Percentiles rank a stretch among this genome's conserved stretches.
phyloP scores from a whole-genome alignment of 2,888 invertebrate species.

The Onthophagus sagittarius region DNA sequence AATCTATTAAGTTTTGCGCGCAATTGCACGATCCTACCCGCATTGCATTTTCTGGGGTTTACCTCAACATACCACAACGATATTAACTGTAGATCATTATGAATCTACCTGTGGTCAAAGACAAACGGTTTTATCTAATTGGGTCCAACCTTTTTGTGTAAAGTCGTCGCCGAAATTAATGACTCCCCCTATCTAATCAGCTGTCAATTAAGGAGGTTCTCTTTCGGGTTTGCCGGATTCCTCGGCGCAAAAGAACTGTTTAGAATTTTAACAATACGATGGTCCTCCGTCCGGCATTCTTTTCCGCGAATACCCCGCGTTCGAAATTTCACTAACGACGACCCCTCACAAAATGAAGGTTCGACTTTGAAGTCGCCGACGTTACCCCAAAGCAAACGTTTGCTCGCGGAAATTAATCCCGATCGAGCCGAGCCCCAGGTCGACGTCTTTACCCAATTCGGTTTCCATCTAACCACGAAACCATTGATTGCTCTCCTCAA shows the following conservation, averaged over 20 bases:
- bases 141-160: constrained; percentile 36
- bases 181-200: constrained; percentile 41
- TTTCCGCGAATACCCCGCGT: neutral
- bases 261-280: constrained; percentile 26
- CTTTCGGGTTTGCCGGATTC: constrained; percentile 38
- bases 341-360: neutral
- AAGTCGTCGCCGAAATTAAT: constrained; percentile 3
- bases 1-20: neutral
- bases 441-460: neutral
- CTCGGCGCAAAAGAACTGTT: constrained; percentile 21
- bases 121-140: constrained; percentile 32
- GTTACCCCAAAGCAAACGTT: neutral
- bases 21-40: neutral
- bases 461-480: neutral
- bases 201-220: constrained; percentile 45
- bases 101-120: neutral
- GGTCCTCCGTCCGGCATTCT: neutral
- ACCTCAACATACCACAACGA: neutral
- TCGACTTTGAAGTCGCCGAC: neutral
- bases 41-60: neutral
- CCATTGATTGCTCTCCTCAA: neutral
- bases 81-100: neutral
- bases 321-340: neutral
- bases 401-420: neutral
- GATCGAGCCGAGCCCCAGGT: neutral